Conservation (phyloP, 2,888 invertebrate genomes). For the Acleris holmiana region DNA sequence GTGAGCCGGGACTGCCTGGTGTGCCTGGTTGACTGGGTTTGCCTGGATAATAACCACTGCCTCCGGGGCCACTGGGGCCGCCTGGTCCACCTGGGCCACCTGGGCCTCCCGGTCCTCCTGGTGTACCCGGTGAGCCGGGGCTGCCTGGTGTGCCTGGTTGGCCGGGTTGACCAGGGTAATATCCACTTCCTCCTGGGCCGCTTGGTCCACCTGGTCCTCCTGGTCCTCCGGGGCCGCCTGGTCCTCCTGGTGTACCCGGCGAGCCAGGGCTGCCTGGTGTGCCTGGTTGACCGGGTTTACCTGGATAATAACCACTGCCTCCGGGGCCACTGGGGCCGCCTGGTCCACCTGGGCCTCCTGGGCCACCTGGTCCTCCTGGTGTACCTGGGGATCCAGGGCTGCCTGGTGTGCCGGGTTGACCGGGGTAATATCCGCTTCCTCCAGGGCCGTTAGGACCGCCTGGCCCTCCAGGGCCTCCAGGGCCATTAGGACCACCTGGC, state of each 20-base stretch:
- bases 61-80: constrained; percentile 56
- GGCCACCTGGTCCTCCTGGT: constrained; percentile 52
- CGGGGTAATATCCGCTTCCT: constrained; percentile 60
- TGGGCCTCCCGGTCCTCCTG: constrained; percentile 55
- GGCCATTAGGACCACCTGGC: constrained; percentile 16
- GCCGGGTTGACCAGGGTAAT: constrained; percentile 56
- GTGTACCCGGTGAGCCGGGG: constrained; percentile 48
- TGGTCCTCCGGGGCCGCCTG: constrained; percentile 77
- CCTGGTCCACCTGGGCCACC: constrained; percentile 36
- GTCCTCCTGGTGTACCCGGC: constrained; percentile 51
- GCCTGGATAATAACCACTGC: constrained; percentile 26
- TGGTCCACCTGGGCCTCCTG: constrained; percentile 45
- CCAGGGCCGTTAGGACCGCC: constrained; percentile 54
- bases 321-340: constrained; percentile 28
- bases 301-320: constrained; percentile 40
- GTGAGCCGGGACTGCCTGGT: constrained; percentile 58
- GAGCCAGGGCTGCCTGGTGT: constrained; percentile 44
- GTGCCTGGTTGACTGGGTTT: too few relatives aligned
- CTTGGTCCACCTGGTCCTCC: constrained; percentile 45
- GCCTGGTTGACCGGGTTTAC: constrained; percentile 62
- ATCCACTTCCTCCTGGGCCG: constrained; percentile 35
- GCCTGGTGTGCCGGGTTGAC: constrained; percentile 38
- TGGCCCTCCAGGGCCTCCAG: constrained; percentile 30
- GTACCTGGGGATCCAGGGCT: constrained; percentile 50
- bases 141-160: constrained; percentile 55